phyloP scores from a whole-genome alignment of 2,113 vertebrate species.

The Carassius gibelio region DNA sequence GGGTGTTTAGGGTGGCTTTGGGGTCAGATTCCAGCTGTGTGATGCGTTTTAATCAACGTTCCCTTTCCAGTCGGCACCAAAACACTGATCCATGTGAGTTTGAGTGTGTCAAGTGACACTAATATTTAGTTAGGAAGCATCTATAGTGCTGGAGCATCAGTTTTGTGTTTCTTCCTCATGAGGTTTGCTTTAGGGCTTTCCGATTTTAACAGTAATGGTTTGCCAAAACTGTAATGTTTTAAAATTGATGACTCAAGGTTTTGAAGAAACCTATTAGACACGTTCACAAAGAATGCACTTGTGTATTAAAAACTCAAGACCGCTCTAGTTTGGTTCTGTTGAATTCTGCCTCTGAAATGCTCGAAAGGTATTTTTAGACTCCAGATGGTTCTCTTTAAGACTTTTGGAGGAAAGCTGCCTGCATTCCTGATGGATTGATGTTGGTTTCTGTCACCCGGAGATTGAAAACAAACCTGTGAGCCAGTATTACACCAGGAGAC shows the following conservation, averaged over 20 bases:
- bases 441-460: conserved; percentile 10
- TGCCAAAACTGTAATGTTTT: too few relatives aligned
- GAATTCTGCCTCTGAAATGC: not conserved
- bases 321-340: not conserved
- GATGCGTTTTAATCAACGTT: not conserved
- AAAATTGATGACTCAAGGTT: too few relatives aligned
- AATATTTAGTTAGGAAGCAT: not conserved
- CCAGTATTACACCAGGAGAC: conserved; percentile 34
- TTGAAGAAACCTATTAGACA: too few relatives aligned
- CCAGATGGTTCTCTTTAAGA: conserved; percentile 48
- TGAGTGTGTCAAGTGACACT: too few relatives aligned
- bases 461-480: not conserved
- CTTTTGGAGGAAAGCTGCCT: conserved; percentile 7
- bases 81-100: not conserved
- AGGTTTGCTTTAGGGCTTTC: too few relatives aligned
- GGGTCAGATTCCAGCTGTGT: not conserved
- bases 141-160: too few relatives aligned
- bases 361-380: conserved; percentile 26
- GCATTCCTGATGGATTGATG: conserved; percentile 41
- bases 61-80: not conserved
- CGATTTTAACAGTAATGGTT: too few relatives aligned
- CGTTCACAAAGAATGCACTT: too few relatives aligned
- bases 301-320: too few relatives aligned
- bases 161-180: too few relatives aligned
- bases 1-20: not conserved